These are phyloP conservation scores for Pimephales promelas DNA, from an alignment of 2,113 vertebrate species.

Conservation along the genomic window DNA sequence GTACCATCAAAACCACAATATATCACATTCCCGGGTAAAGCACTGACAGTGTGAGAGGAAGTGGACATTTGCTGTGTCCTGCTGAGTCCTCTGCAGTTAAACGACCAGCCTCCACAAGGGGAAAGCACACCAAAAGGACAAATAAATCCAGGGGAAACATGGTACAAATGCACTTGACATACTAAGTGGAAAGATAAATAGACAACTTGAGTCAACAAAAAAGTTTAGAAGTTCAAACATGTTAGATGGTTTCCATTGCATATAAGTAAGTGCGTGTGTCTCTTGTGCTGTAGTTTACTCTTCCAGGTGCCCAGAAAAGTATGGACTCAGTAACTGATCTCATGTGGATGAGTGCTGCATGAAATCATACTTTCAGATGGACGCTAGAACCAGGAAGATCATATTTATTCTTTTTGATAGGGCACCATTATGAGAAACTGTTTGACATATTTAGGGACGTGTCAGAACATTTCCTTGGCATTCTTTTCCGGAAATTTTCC, in stretches of 20 bases:
- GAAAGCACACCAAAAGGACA: conserved; percentile 48
- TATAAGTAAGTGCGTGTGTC: conserved; percentile 30
- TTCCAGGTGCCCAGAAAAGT: conserved; percentile 50
- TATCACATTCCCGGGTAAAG: conserved; percentile 35
- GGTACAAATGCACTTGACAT: conserved; percentile 52
- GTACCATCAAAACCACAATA: conserved; percentile 40
- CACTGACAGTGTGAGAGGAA: background rate
- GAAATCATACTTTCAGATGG: conserved; percentile 49
- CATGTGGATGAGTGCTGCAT: conserved; percentile 52
- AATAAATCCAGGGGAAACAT: conserved; percentile 51
- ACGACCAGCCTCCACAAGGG: conserved; percentile 39
- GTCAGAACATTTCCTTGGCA: conserved; percentile 46
- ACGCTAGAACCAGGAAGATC: conserved; percentile 47
- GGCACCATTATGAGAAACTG: conserved; percentile 48
- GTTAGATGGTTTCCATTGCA: conserved; percentile 31
- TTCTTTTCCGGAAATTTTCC: conserved; percentile 29
- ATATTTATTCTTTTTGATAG: conserved; percentile 46
- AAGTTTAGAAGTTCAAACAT: conserved; percentile 49
- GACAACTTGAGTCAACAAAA: conserved; percentile 41
- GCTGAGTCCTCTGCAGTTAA: conserved; percentile 52
- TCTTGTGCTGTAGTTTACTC: conserved; percentile 32
- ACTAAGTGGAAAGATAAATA: conserved; percentile 28
- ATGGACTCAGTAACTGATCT: conserved; percentile 53
- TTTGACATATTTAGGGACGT: conserved; percentile 45
- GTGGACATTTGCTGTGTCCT: conserved; percentile 34